phyloP scores from a whole-genome alignment of 2,888 invertebrate genomes.

The Zaprionus lineosus region DNA sequence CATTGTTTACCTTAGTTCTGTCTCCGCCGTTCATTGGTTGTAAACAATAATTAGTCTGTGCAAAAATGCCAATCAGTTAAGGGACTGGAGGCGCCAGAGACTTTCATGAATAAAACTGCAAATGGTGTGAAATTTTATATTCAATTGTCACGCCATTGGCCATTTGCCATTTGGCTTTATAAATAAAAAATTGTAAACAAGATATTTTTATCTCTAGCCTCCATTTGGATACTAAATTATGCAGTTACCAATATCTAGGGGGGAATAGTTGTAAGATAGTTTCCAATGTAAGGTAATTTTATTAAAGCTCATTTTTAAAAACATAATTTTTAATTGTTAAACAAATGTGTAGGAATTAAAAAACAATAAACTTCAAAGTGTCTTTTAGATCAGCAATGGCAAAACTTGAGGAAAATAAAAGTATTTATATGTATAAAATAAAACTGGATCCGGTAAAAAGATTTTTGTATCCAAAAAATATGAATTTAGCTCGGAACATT shows the following conservation, averaged over 20 bases:
- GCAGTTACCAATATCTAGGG: too few relatives aligned
- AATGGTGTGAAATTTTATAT: neutral
- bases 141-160: conserved; percentile 39
- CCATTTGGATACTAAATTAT: too few relatives aligned
- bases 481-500: conserved; percentile 53
- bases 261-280: too few relatives aligned
- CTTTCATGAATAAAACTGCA: conserved; percentile 16
- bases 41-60: conserved; percentile 75
- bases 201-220: too few relatives aligned
- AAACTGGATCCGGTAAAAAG: neutral
- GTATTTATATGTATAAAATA: conserved; percentile 7
- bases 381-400: neutral
- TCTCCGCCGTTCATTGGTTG: conserved; percentile 28
- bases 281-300: too few relatives aligned
- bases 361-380: neutral
- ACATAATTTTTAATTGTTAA: conserved; percentile 20
- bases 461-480: neutral
- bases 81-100: conserved; percentile 12
- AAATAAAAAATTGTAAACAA: too few relatives aligned
- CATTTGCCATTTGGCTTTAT: too few relatives aligned
- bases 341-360: neutral
- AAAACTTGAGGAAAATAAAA: conserved; percentile 12
- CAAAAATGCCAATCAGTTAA: conserved; percentile 64
- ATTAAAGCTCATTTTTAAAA: conserved; percentile 10
- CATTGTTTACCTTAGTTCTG: conserved; percentile 53